Evolutionary conservation across 2,113 vertebrate genomes (phyloP).

Genomic region (Pithys albifrons): DNA sequence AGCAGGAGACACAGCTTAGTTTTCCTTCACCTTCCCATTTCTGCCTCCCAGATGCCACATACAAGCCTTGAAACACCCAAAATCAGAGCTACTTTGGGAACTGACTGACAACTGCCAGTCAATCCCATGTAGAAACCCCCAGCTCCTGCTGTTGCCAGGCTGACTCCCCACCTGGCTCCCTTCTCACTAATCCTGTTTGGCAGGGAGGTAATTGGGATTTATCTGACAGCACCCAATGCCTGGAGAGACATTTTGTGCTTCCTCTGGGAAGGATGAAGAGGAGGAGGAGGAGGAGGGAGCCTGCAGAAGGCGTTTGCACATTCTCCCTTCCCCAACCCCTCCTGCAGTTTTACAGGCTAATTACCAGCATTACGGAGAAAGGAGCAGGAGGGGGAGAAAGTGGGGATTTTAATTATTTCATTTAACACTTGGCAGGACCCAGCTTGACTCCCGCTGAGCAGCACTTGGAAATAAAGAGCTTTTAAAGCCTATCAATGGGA

Average conservation of each 20-base stretch:
- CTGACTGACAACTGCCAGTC: conserved; percentile 10
- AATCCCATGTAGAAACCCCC: neutral
- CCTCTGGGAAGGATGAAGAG: neutral
- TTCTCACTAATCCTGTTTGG: neutral
- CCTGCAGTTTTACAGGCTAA: conserved; percentile 36
- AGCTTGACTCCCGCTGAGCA: conserved; percentile 29
- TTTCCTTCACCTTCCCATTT: neutral
- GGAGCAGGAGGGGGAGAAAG: neutral
- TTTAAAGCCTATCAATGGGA: neutral
- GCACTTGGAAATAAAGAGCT: conserved; percentile 6
- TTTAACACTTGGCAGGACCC: conserved; percentile 52
- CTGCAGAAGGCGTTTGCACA: neutral
- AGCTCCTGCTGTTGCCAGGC: neutral
- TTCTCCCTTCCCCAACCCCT: neutral
- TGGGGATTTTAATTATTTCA: conserved; percentile 41
- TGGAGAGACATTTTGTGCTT: neutral
- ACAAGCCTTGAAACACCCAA: neutral
- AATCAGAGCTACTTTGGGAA: neutral
- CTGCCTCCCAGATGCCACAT: neutral
- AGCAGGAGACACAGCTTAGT: no score
- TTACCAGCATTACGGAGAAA: conserved; percentile 8
- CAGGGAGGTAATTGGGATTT: conserved; percentile 46
- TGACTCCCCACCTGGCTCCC: neutral
- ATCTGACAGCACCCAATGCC: conserved; percentile 29
- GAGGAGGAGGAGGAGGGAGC: neutral